Evolutionary conservation across 2,113 vertebrate species (phyloP), one percentile per base, ranked within the genome.

Genomic region (Xiphophorus hellerii): DNA sequence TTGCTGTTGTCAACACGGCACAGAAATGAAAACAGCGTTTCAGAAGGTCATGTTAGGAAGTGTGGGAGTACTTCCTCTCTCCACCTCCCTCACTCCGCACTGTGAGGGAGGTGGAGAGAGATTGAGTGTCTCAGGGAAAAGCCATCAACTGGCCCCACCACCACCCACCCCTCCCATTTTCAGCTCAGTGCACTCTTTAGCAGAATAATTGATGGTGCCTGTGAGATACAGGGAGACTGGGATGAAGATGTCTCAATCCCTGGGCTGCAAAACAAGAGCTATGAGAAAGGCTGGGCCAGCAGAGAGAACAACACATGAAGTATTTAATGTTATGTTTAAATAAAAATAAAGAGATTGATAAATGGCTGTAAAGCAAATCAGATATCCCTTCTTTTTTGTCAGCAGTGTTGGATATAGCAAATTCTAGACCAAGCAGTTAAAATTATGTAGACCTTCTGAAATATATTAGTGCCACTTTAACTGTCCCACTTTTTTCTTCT

Each of bases 161-260:
- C 33, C 33, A 31, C 17, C 35, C 58, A 69, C 70, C 75, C 44
- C 48, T 76, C 74, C 74, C 84, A 79, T 89, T 88, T 88, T 90
- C 86, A 88, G 87, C 84, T 73, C 84, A 80, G 76, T 81, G 74
- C 80, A 86, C 84, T 84, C 87, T 81, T 91, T 89, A 88, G 86
- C 85, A 88, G 89, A 89, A 90, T 91, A 91, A 91, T 92, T 90
- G 89, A 92, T 91, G 87, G 82, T 1, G 65, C 84, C 77, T 76
- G 78, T 76, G 85, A 80, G 83, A 79, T 70, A 83, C 79, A 82
- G 79, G 80, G 77, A 66, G 35, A 77, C 75, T 30, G 67, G 71
- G 80, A 89, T 86, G 85, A 87, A 89, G 87, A 90, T 64, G 77
- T 88, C 85, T 85, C 76, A 83, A 76, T 90, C 80, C 80, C 83